Evolutionary conservation across 2,797 vertebrate genomes (phyloP).

Genomic region (Astyanax mexicanus): DNA sequence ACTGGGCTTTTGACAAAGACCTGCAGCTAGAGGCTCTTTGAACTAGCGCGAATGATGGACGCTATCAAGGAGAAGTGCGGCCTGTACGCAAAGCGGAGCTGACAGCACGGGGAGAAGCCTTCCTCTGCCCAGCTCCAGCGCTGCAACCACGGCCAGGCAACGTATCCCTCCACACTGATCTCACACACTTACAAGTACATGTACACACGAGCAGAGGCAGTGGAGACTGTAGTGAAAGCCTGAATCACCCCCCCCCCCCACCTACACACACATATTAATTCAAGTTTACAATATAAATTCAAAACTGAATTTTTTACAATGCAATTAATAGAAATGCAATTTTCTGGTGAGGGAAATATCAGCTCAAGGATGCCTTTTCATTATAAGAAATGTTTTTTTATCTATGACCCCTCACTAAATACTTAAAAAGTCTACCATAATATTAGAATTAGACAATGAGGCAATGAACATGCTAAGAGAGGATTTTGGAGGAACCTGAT

Average conservation of each 20-base stretch:
- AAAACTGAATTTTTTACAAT: too few species aligned
- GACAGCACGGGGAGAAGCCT: constrained; percentile 78
- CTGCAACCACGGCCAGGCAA: constrained; percentile 30
- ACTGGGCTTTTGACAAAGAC: constrained; percentile 91
- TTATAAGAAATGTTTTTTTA: too few species aligned
- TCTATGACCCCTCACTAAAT: too few species aligned
- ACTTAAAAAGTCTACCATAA: too few species aligned
- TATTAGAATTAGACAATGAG: too few species aligned
- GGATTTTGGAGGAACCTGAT: too few species aligned
- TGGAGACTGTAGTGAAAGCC: neutral
- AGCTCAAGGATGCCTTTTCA: too few species aligned
- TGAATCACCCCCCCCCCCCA: neutral
- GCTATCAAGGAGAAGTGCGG: constrained; percentile 76
- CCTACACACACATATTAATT: neutral
- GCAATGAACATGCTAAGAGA: too few species aligned
- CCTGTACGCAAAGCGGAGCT: constrained; percentile 80
- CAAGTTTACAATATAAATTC: too few species aligned
- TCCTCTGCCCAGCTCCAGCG: constrained; percentile 47
- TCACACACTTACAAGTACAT: constrained; percentile 12
- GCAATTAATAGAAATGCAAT: too few species aligned
- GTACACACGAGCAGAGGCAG: constrained; percentile 14
- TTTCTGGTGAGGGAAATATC: too few species aligned
- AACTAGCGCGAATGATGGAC: constrained; percentile 86
- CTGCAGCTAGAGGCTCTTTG: constrained; percentile 90
- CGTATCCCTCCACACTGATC: constrained; percentile 8